These are phyloP conservation scores for Ceratina calcarata DNA, from an alignment of 1,140 invertebrate species.

Conservation along the genomic window DNA sequence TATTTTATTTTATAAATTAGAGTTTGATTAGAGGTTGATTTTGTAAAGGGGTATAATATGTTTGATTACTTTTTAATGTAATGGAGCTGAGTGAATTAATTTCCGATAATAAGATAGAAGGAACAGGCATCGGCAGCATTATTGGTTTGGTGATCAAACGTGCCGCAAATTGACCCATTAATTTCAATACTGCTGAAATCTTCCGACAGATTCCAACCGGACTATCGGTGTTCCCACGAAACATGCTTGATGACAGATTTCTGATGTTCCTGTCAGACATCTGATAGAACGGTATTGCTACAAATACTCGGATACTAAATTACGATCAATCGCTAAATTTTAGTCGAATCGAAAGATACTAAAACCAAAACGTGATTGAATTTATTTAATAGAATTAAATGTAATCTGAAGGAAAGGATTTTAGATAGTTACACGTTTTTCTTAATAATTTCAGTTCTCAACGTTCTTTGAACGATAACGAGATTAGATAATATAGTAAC, in stretches of 20 bases:
- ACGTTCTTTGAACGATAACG: constrained; percentile 13
- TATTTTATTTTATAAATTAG: no score
- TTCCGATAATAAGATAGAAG: neutral
- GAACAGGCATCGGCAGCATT: neutral
- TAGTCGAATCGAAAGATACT: neutral
- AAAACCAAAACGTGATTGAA: neutral
- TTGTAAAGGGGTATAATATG: neutral
- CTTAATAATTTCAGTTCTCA: neutral
- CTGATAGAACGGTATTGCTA: neutral
- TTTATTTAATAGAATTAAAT: constrained; percentile 2
- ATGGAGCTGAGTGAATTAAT: neutral
- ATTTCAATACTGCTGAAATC: constrained; percentile 24
- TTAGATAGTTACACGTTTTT: no score
- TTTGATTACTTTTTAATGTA: no score
- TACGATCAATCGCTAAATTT: neutral
- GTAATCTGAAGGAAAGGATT: neutral
- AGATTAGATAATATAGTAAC: neutral
- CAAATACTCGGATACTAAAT: neutral
- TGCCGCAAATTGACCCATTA: constrained; percentile 36
- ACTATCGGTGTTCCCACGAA: constrained; percentile 29
- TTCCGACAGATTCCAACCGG: constrained; percentile 32
- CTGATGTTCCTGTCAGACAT: constrained; percentile 9
- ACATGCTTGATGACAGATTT: constrained; percentile 29
- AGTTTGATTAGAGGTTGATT: no score
- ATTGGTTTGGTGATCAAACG: constrained; percentile 12